These are phyloP conservation scores for Bombus ignitus DNA, from an alignment of 1,140 invertebrate genomes.

Conservation along the genomic window DNA sequence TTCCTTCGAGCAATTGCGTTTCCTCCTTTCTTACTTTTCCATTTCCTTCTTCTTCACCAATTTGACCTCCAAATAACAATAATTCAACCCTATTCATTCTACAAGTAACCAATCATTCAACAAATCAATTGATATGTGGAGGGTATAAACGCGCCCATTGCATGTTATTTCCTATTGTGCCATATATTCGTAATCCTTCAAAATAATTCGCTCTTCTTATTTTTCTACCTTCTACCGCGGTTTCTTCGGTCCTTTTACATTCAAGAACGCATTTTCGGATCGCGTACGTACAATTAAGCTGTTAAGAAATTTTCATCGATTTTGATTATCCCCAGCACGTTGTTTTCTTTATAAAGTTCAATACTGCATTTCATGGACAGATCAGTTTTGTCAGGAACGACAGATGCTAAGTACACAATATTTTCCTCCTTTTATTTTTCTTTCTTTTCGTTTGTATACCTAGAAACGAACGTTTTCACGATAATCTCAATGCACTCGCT, in stretches of 20 bases:
- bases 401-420: not conserved
- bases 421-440: not conserved
- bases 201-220: slow-evolving; percentile 24
- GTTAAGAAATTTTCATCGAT: slow-evolving; percentile 17
- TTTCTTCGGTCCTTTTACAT: not conserved
- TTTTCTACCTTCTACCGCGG: not conserved
- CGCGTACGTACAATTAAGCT: slow-evolving; percentile 27
- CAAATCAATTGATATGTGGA: slow-evolving; percentile 27
- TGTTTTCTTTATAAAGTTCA: slow-evolving; percentile 47
- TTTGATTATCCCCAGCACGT: not conserved
- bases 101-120: slow-evolving; percentile 8
- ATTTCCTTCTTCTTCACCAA: slow-evolving; percentile 58
- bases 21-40: not conserved
- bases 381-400: too few species aligned
- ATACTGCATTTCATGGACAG: slow-evolving; percentile 58
- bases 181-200: slow-evolving; percentile 54
- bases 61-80: slow-evolving; percentile 73
- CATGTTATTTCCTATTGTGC: slow-evolving; percentile 63
- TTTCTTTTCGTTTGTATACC: slow-evolving; percentile 22
- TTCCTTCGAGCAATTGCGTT: not conserved
- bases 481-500: slow-evolving; percentile 57
- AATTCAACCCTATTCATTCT: not conserved
- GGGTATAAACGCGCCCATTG: not conserved
- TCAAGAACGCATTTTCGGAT: slow-evolving; percentile 8
- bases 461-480: slow-evolving; percentile 43